phyloP scores from a whole-genome alignment of 64 coral and sea anemone species.

The Montipora capricornis region DNA sequence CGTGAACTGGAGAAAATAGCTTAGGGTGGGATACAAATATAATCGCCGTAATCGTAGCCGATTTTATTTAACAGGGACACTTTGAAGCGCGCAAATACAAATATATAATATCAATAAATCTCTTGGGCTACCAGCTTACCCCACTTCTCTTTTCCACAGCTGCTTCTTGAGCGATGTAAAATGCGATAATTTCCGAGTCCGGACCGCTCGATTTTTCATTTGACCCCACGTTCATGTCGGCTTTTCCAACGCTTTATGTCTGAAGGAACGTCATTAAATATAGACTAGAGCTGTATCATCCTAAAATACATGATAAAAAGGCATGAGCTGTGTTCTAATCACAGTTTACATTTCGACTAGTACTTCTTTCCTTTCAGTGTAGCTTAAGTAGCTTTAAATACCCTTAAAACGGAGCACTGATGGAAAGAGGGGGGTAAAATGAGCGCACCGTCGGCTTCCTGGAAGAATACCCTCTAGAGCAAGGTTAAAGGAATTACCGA shows the following conservation, averaged over 20 bases:
- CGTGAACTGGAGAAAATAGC: too few relatives aligned
- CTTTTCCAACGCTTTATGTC: not conserved
- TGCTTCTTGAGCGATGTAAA: slow-evolving; percentile 35
- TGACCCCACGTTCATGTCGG: not conserved
- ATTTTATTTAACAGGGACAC: too few relatives aligned
- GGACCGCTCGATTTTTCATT: slow-evolving; percentile 9
- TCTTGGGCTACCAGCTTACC: not conserved
- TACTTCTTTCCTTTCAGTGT: not conserved
- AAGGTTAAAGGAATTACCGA: too few relatives aligned
- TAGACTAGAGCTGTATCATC: not conserved
- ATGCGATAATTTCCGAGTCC: slow-evolving; percentile 26
- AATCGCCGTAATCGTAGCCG: too few relatives aligned
- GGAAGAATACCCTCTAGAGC: too few relatives aligned
- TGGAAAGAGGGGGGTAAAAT: too few relatives aligned
- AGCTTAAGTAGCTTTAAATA: too few relatives aligned
- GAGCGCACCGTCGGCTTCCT: too few relatives aligned
- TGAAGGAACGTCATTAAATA: not conserved
- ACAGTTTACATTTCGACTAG: not conserved
- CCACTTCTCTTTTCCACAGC: slow-evolving; percentile 41
- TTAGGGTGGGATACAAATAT: too few relatives aligned
- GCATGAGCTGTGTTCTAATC: not conserved
- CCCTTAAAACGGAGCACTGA: too few relatives aligned
- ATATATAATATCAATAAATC: too few relatives aligned
- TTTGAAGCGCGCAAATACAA: too few relatives aligned
- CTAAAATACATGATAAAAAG: not conserved